Percentiles rank a stretch among this genome's conserved stretches.
These are phyloP conservation scores for Pollicipes pollicipes DNA, from an alignment of 1,140 invertebrate species.

Conservation along the genomic window DNA sequence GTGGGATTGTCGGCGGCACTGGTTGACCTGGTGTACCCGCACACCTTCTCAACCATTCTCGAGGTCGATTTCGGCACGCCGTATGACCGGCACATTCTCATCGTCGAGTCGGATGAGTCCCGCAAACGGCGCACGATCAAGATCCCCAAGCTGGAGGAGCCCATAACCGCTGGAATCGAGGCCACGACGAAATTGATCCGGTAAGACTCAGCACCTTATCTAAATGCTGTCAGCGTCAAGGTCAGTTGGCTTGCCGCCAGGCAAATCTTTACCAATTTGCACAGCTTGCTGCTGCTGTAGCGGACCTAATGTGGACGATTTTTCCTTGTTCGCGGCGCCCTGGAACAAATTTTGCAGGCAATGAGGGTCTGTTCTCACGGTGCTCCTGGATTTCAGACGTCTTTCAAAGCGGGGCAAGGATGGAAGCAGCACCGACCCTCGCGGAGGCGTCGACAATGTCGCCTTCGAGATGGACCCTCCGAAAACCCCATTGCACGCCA, in stretches of 20 bases:
- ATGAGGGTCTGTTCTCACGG: no score
- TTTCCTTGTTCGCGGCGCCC: no score
- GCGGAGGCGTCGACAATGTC: constrained; percentile 33
- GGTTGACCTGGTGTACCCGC: constrained; percentile 68
- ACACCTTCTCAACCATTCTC: constrained; percentile 75
- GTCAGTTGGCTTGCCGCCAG: no score
- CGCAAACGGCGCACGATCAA: constrained; percentile 45
- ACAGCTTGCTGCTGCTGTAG: no score
- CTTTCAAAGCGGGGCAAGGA: constrained; percentile 33
- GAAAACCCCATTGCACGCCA: constrained; percentile 35
- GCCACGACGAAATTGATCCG: constrained; percentile 36
- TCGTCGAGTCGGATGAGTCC: constrained; percentile 77
- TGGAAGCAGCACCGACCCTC: constrained; percentile 18
- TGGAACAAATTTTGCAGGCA: no score
- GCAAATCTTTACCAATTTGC: no score
- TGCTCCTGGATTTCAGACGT: constrained; percentile 34
- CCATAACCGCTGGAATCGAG: constrained; percentile 33
- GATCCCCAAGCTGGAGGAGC: constrained; percentile 38
- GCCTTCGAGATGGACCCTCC: constrained; percentile 38
- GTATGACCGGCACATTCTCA: constrained; percentile 75
- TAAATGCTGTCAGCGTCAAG: no score
- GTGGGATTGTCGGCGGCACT: constrained; percentile 56
- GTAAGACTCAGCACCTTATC: constrained; percentile 20
- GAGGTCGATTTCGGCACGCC: constrained; percentile 89
- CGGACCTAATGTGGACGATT: no score